Base-by-base conservation (phyloP, 2,797 vertebrate genomes). In the Lepilemur septentrionalis region DNA sequence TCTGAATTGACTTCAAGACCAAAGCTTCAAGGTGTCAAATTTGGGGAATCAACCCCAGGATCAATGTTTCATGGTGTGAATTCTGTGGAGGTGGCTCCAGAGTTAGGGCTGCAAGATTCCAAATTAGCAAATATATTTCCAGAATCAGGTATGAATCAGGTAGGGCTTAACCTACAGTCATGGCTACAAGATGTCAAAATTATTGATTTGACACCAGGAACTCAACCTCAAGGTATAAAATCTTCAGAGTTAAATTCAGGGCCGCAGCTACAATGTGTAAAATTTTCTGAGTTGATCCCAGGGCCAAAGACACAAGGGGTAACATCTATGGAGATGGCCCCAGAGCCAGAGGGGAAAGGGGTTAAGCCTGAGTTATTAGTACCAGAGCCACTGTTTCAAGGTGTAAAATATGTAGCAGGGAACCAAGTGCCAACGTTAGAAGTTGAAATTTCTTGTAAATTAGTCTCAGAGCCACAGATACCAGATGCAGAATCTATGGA, bases 21-120 rank as follows among this genome's bases (percentile, higher is more conserved):
- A 93, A 95, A 93, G 15, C 48, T 94, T 92, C 95, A 94, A 80
- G 83, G 23, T 84, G 52, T 91, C 88, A 92, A 38, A 94, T 93
- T 79, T 82, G 69, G 46, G 59, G 32, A 88, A 4, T 80, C 90
- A 87, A 75, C 9, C 17, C 87, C 22, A 61, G 63, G 23, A 83
- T 70, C 93, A 43, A 10, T 43, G 20, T 65, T 91, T 95, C 28
- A 69, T 50, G 20, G 46, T 76, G 15, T 38, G 32, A 95, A 87
- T 81, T 92, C 83, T 72, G n/a, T 50, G 23, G 61, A 35, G 35
- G 23, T 52, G 43, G 81, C 41, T 89, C 55, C 67, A 93, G 87
- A 92, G 20, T 90, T 93, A 84, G 83, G 52, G 22, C 35, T 72
- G 30, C 76, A 88, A 59, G 84, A 93, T 90, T 81, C 84, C 76